Percentiles rank a stretch among this genome's conserved stretches.
Conservation (phyloP, 2,797 vertebrate species). For the Tangara arthus region DNA sequence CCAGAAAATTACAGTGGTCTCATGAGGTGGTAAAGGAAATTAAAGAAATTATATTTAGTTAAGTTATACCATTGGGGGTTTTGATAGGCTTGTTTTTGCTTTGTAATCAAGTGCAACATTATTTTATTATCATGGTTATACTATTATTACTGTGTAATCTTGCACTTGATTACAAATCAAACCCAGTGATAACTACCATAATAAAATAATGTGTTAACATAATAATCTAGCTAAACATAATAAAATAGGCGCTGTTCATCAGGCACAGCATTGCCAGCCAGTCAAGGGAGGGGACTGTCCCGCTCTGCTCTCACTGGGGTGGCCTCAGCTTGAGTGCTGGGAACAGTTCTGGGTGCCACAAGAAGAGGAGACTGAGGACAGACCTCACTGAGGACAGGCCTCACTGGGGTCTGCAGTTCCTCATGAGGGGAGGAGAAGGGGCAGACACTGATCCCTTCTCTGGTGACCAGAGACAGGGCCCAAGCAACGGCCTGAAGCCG, state of each 20-base stretch:
- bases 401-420: background rate
- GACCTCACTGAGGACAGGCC: background rate
- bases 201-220: background rate
- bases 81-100: conserved; percentile 37
- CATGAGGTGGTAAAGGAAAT: conserved; percentile 19
- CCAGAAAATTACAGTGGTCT: conserved; percentile 51
- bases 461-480: background rate
- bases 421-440: background rate
- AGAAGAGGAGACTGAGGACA: background rate
- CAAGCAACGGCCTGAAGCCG: background rate
- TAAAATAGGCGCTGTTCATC: background rate
- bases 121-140: conserved; percentile 24
- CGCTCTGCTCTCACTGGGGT: background rate
- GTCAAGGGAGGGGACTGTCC: background rate
- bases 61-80: background rate
- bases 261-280: background rate
- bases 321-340: background rate
- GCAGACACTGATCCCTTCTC: background rate
- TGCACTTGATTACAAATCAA: conserved; percentile 46
- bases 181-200: background rate
- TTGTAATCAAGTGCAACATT: conserved; percentile 27
- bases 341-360: background rate
- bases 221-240: background rate
- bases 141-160: conserved; percentile 12
- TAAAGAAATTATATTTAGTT: conserved; percentile 33